Percentiles rank a stretch among this genome's conserved stretches.
These are phyloP conservation scores for Beris chalybata DNA, from an alignment of 2,888 invertebrate genomes.

Conservation along the genomic window DNA sequence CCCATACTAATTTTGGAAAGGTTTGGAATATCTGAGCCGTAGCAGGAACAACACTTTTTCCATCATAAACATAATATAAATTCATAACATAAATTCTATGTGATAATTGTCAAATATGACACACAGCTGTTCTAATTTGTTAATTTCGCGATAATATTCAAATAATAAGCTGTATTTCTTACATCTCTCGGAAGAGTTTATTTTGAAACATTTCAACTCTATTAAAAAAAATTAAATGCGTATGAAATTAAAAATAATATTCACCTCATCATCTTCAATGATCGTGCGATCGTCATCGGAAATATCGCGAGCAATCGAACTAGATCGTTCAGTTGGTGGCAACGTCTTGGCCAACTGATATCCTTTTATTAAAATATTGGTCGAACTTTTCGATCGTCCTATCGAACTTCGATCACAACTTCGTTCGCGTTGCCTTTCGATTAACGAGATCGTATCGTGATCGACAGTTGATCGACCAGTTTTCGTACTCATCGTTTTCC, in stretches of 20 bases:
- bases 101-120: too few relatives aligned
- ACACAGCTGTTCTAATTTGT: too few relatives aligned
- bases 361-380: conserved; percentile 82
- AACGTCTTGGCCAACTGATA: conserved; percentile 66
- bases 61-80: too few relatives aligned
- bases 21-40: too few relatives aligned
- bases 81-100: too few relatives aligned
- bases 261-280: conserved; percentile 69
- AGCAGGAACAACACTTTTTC: too few relatives aligned
- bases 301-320: conserved; percentile 49
- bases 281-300: conserved; percentile 67
- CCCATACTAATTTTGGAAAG: too few relatives aligned
- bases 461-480: conserved; percentile 53
- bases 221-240: conserved; percentile 8
- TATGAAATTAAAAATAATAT: conserved; percentile 29
- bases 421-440: conserved; percentile 53
- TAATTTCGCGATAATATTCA: too few relatives aligned
- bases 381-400: conserved; percentile 72
- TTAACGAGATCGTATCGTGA: conserved; percentile 54
- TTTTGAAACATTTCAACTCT: neutral
- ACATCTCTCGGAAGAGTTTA: too few relatives aligned
- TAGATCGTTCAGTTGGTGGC: conserved; percentile 54
- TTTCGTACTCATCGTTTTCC: conserved; percentile 66
- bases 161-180: too few relatives aligned
- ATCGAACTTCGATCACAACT: conserved; percentile 54